Conservation (phyloP, 2,113 vertebrate species). For the Murina feae region DNA sequence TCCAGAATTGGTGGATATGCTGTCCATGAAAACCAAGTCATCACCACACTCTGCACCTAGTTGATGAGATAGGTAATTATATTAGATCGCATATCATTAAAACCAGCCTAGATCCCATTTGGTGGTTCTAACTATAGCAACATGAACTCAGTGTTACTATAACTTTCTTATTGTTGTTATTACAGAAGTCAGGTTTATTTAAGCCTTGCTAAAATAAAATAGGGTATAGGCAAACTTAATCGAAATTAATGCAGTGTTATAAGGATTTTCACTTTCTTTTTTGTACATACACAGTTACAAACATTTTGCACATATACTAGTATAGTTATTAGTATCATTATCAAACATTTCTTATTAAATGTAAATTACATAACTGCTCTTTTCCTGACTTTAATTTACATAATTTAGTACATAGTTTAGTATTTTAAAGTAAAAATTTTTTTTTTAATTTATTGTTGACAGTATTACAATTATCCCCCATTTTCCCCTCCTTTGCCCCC, state of each 20-base stretch:
- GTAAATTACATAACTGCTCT: background rate
- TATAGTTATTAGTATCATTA: background rate
- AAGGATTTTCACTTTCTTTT: slow-evolving; percentile 20
- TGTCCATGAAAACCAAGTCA: background rate
- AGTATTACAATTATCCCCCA: too few species aligned
- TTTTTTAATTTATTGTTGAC: too few species aligned
- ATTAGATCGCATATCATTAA: background rate
- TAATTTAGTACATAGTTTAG: background rate
- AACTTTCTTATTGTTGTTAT: background rate
- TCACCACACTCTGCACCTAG: background rate
- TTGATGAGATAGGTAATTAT: background rate
- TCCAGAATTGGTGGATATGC: background rate
- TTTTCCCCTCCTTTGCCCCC: too few species aligned
- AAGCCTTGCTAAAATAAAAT: background rate
- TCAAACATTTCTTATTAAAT: background rate
- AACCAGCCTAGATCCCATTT: background rate
- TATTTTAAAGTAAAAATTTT: background rate
- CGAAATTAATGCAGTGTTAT: background rate
- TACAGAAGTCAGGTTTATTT: background rate
- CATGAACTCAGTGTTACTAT: background rate
- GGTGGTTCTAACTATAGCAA: background rate
- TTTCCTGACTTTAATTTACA: background rate
- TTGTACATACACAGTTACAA: background rate
- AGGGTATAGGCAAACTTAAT: background rate
- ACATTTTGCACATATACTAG: background rate